A percentile compares a stretch with the other conserved stretches of the same genome.
phyloP scores from a whole-genome alignment of 2,113 vertebrate genomes.

The Asarcornis scutulata region DNA sequence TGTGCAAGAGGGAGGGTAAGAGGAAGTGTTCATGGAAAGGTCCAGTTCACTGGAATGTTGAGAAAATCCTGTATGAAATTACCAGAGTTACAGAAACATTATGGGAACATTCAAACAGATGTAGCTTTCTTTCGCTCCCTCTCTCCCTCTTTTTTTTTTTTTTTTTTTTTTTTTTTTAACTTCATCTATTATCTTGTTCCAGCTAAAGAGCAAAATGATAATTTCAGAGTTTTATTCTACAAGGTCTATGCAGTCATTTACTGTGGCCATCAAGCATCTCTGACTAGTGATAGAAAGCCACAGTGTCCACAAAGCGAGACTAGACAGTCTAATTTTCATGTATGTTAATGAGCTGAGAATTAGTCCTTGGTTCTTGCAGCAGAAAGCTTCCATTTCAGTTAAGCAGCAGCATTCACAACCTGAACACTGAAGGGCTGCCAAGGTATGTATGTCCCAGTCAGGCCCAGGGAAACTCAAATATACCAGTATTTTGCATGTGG shows the following conservation, averaged over 20 bases:
- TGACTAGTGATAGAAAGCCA: constrained; percentile 5
- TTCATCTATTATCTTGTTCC: neutral
- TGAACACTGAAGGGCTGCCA: neutral
- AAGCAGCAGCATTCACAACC: neutral
- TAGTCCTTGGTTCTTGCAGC: constrained; percentile 25
- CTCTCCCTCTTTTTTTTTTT: neutral
- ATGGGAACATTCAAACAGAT: neutral
- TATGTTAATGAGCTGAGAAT: constrained; percentile 32
- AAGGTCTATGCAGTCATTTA: constrained; percentile 42
- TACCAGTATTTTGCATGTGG: neutral
- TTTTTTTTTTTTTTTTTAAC: neutral
- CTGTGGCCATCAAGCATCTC: neutral
- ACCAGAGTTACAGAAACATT: neutral
- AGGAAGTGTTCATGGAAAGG: neutral
- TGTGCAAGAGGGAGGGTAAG: neutral
- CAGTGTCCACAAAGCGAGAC: neutral
- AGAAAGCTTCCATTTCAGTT: neutral
- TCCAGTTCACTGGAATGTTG: neutral
- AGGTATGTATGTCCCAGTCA: neutral
- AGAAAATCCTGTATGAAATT: neutral
- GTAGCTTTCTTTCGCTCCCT: neutral
- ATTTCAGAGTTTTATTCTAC: neutral
- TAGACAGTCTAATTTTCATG: constrained; percentile 10
- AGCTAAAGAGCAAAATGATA: neutral
- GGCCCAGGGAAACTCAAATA: neutral